Base-by-base conservation (phyloP, 2,113 vertebrate genomes). In the Eptesicus fuscus region DNA sequence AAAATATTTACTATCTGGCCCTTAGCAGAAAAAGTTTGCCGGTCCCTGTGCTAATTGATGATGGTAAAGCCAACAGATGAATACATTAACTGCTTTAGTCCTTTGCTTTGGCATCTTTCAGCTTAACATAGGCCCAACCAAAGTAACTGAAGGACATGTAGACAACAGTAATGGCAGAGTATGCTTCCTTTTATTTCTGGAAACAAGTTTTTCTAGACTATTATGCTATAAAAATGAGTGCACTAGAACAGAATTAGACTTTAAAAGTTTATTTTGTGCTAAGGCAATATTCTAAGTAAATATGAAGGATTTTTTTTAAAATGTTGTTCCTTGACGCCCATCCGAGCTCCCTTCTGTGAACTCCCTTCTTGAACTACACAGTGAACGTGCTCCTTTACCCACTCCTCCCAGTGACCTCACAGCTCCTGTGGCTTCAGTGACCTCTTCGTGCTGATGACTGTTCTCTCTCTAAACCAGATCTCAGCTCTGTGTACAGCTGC, bases 101-200 rank as follows among this genome's bases (percentile, higher is more conserved):
- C 35, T 87, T 95, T 67, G 49, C 56, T 78, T 88, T 93, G 40
- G 37, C 51, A 4, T 96, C 74, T 67, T 88, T 85, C 76, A 69
- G 11, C 30, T 87, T 93, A 70, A 53, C 47, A 37, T 28, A 84
- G 42, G 23, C 42, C 59, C 59, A 61, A 22, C 71, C 49, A 71
- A 35, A 80, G 20, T 76, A 71, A 84, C 74, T 59, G 67, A 88
- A 91, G 35, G 63, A 90, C 16, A 5, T 47, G 30, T 30, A 44
- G 53, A 18, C 88, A 47, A 35, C 67, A 85, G 28, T 77, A 65
- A 85, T 83, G 47, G n/a, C 83, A 83, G 65, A 59, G 10, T 49
- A 25, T 80, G 17, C 44, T 56, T 90, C 47, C 84, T 91, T 92
- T 18, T 86, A 67, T 96, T 87, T 88, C 56, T 61, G 4, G 79